These are phyloP conservation scores for Brachyptera risi DNA, from an alignment of 2,888 invertebrate genomes.

Conservation along the genomic window DNA sequence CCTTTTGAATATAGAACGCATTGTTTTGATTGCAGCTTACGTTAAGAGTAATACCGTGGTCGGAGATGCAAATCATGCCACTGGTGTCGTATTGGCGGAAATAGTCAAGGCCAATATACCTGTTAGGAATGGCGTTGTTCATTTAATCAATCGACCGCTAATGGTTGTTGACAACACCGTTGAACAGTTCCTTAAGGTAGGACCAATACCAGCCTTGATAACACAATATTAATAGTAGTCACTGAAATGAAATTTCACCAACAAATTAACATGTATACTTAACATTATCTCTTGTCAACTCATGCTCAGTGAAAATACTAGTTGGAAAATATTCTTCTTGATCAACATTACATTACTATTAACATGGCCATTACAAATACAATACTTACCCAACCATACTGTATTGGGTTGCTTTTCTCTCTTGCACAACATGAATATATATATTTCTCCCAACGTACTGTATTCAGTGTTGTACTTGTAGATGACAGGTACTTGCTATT, in stretches of 20 bases:
- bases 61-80: conserved; percentile 71
- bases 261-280: background rate
- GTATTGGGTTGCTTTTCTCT: background rate
- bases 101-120: conserved; percentile 88
- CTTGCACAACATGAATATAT: conserved; percentile 2
- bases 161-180: conserved; percentile 90
- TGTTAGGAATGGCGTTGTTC: conserved; percentile 87
- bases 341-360: background rate
- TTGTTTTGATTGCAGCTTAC: conserved; percentile 59
- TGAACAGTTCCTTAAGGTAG: conserved; percentile 80
- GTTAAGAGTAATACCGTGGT: conserved; percentile 80
- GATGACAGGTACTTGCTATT: too few relatives aligned
- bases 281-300: too few relatives aligned
- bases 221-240: too few relatives aligned
- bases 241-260: too few relatives aligned
- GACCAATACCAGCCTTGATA: too few relatives aligned
- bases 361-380: too few relatives aligned
- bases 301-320: background rate
- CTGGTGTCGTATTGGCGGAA: conserved; percentile 82
- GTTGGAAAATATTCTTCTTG: background rate
- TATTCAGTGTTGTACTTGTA: too few relatives aligned
- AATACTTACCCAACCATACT: background rate
- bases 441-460: too few relatives aligned
- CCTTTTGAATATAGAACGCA: too few relatives aligned
- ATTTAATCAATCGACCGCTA: conserved; percentile 85